A percentile compares a stretch with the other conserved stretches of the same genome.
These are phyloP conservation scores for Sepiola atlantica DNA, from an alignment of 2,888 invertebrate species.

Conservation along the genomic window DNA sequence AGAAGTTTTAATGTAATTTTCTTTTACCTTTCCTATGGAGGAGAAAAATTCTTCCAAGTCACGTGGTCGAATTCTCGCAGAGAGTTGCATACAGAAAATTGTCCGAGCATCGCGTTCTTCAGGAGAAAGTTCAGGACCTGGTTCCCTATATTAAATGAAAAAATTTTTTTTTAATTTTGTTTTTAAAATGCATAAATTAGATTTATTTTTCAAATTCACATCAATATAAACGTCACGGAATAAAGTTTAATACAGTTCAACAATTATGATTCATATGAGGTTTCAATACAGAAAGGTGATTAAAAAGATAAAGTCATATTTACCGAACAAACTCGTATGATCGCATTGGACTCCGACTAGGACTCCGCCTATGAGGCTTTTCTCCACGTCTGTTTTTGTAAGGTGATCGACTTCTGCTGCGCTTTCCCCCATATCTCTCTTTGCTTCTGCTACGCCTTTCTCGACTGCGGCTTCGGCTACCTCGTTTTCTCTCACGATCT, in stretches of 20 bases:
- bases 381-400: conserved; percentile 53
- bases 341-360: conserved; percentile 46
- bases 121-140: conserved; percentile 81
- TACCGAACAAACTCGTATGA: conserved; percentile 48
- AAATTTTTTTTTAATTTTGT: neutral
- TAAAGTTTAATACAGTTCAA: neutral
- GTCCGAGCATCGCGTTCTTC: conserved; percentile 99
- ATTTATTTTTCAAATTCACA: no score
- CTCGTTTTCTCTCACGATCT: conserved; percentile 55
- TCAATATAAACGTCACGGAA: neutral
- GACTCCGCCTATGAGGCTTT: conserved; percentile 58
- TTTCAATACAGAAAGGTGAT: no score
- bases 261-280: neutral
- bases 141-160: conserved; percentile 54
- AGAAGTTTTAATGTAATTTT: neutral
- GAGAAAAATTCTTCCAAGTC: conserved; percentile 99
- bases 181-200: no score
- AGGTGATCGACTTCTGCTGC: conserved; percentile 48
- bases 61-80: conserved; percentile 92
- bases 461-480: conserved; percentile 56
- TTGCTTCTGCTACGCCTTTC: conserved; percentile 47
- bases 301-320: conserved; percentile 53
- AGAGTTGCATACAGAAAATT: conserved; percentile 98
- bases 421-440: conserved; percentile 48
- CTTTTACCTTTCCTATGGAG: conserved; percentile 92